Conservation (phyloP, 2,888 invertebrate species). For the Andrena minutula region DNA sequence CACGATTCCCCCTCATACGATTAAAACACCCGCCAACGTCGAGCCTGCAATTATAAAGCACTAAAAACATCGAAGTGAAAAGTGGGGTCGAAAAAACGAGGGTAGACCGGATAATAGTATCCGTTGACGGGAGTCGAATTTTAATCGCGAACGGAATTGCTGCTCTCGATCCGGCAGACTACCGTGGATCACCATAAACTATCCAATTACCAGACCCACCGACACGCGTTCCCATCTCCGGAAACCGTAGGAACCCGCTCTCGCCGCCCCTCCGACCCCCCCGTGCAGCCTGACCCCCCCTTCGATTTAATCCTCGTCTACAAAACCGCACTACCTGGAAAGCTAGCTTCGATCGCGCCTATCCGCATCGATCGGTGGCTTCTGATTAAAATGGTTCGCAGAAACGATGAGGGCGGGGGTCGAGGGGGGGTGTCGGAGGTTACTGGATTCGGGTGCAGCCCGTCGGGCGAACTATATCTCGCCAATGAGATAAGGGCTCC, state of each 20-base stretch:
- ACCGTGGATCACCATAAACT: constrained; percentile 38
- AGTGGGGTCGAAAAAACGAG: background rate
- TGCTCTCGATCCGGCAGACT: background rate
- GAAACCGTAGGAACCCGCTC: constrained; percentile 14
- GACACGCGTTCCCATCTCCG: constrained; percentile 28
- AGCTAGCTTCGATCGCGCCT: constrained; percentile 48
- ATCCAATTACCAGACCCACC: constrained; percentile 32
- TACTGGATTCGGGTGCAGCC: constrained; percentile 39
- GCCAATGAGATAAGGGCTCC: constrained; percentile 67
- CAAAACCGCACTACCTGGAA: constrained; percentile 37
- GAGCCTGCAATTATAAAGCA: constrained; percentile 7
- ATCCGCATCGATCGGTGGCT: constrained; percentile 46
- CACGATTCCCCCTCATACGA: background rate
- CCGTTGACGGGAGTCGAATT: constrained; percentile 45
- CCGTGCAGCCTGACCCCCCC: background rate
- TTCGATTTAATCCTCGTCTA: constrained; percentile 43
- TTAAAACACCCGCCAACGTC: too few species aligned
- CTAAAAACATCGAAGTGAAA: constrained; percentile 12
- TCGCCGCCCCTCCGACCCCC: background rate
- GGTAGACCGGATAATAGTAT: constrained; percentile 28
- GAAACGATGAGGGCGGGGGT: constrained; percentile 3
- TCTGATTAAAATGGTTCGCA: constrained; percentile 60
- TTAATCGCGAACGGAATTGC: constrained; percentile 48
- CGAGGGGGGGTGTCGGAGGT: too few species aligned
- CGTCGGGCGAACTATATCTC: constrained; percentile 60